Evolutionary conservation across 1,140 invertebrate genomes (phyloP), one percentile per base, ranked within the genome.

Genomic region (Magallana angulata): DNA sequence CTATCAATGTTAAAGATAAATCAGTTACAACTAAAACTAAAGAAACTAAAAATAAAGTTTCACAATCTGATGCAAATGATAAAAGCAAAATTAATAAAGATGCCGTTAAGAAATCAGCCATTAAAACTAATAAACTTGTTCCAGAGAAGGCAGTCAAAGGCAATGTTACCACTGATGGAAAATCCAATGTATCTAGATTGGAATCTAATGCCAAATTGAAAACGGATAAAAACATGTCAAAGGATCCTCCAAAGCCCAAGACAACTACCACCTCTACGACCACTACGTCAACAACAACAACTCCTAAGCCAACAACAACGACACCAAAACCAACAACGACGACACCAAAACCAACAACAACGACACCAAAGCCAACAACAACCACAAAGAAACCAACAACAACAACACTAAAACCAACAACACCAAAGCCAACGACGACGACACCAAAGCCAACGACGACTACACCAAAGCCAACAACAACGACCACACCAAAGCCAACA

Each of bases 121-220:
- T 30, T 76, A 76, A 76, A 76, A 24, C 24, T 76, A 30, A 18
- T 76, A 76, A 76, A 76, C 68, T 76, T 76, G 68, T 76, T 76
- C 68, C 68, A 76, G 68, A 76, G 8, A 76, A 76, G 24, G 36
- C 68, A 76, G 24, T 11, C 11, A 76, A 36, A 30, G 36, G 30
- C 24, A 30, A 24, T 76, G 68, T 24, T 76, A 30, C 18, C 24
- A 76, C 18, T 30, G 68, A 76, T 9, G 68, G 9, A 76, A 76
- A 30, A 36, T 30, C 24, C 68, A 76, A 76, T 30, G 68, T 76
- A 76, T 76, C 68, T 30, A 76, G 36, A 14, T 36, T 30, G 36
- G 24, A 68, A 24, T 68, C 64, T 24, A 24, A 68, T 2, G n/a
- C n/a, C 9, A 68, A 68, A 68, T n/a, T 68, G n/a, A 68, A n/a